These are phyloP conservation scores for Paedocypris micromegethes DNA, from an alignment of 2,797 vertebrate genomes.

Conservation along the genomic window DNA sequence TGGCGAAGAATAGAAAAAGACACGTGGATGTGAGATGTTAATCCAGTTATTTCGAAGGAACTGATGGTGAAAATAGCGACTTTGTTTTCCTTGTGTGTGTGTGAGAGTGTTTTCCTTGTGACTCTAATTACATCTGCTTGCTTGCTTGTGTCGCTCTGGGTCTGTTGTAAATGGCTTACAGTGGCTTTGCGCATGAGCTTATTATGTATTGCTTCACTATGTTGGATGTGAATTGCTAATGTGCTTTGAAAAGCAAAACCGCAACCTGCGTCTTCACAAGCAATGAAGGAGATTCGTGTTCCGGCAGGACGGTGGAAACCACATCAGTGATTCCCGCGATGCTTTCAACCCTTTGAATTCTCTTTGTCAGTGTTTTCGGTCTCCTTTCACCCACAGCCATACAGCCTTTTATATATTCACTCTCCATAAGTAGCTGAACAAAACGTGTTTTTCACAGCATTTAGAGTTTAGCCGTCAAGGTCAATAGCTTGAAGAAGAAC, in stretches of 20 bases:
- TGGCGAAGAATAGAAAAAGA: slow-evolving; percentile 12
- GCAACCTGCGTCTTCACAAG: slow-evolving; percentile 2
- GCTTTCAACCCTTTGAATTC: slow-evolving; percentile 9
- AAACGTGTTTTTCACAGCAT: neutral
- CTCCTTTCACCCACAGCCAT: slow-evolving; percentile 10
- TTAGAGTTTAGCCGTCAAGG: neutral
- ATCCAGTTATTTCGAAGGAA: slow-evolving; percentile 28
- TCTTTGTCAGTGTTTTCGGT: neutral
- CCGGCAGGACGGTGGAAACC: slow-evolving; percentile 9
- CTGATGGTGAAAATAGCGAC: slow-evolving; percentile 13
- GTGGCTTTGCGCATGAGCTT: slow-evolving; percentile 29
- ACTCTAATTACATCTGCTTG: slow-evolving; percentile 4
- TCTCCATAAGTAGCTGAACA: neutral
- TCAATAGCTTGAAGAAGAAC: slow-evolving; percentile 5
- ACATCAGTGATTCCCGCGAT: slow-evolving; percentile 27
- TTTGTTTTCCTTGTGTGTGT: neutral
- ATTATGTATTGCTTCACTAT: slow-evolving; percentile 12
- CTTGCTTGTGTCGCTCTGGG: slow-evolving; percentile 24
- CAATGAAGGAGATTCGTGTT: slow-evolving; percentile 5
- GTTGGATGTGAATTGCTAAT: slow-evolving; percentile 16
- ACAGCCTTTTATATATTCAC: neutral
- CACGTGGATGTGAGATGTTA: slow-evolving; percentile 18
- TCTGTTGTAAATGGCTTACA: slow-evolving; percentile 18
- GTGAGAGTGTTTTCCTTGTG: neutral
- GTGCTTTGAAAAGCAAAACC: slow-evolving; percentile 20